Conservation (phyloP, 2,888 invertebrate species). For the Cacoxenus indagator region DNA sequence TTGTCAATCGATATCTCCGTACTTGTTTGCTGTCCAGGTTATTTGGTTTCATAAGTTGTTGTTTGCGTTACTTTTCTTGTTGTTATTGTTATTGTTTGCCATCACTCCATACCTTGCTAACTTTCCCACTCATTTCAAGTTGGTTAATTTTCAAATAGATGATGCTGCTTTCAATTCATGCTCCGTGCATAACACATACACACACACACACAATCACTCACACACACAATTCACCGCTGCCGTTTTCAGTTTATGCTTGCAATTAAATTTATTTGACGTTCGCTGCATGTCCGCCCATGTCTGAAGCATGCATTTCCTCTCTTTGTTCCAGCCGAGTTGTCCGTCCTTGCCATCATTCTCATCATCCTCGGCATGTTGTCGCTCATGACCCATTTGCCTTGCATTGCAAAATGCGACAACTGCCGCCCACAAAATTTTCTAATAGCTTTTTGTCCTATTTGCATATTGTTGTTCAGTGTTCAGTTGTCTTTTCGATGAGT, state of each 20-base stretch:
- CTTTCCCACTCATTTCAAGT: conserved; percentile 19
- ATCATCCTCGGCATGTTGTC: not conserved
- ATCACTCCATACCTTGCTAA: too few relatives aligned
- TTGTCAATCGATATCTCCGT: not conserved
- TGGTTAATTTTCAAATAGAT: conserved; percentile 47
- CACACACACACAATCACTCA: not conserved
- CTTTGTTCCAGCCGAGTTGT: not conserved
- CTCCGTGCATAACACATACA: conserved; percentile 28
- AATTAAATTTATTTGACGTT: conserved; percentile 38
- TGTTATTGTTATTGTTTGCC: not conserved
- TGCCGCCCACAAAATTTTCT: conserved; percentile 17
- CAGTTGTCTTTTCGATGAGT: not conserved
- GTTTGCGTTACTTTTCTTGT: not conserved
- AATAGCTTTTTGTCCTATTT: conserved; percentile 5
- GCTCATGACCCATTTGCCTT: conserved; percentile 1
- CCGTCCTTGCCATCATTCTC: not conserved
- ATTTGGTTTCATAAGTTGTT: not conserved
- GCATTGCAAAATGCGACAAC: conserved; percentile 13
- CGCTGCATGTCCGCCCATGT: not conserved
- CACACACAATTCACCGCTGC: not conserved
- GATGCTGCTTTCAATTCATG: conserved; percentile 29
- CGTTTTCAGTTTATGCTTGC: conserved; percentile 31
- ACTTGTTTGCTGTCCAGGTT: not conserved
- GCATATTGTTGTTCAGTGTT: not conserved
- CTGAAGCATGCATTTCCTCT: not conserved